phyloP scores from a whole-genome alignment of 2,113 vertebrate species.

The Trematomus loennbergii region DNA sequence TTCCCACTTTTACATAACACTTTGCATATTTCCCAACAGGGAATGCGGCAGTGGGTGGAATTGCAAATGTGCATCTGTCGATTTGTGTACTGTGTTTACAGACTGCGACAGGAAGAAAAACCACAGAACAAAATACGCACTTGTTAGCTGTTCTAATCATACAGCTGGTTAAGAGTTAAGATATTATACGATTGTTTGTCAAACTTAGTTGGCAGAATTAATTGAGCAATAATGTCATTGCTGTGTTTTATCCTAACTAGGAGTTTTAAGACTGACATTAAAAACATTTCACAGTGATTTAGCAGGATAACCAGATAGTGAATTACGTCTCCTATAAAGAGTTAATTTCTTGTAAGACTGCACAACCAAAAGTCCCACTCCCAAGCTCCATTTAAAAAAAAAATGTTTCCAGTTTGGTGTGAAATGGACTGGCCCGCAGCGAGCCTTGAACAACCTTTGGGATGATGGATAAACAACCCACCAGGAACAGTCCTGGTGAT shows the following conservation, averaged over 20 bases:
- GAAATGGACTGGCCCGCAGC: not conserved
- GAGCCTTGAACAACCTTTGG: not conserved
- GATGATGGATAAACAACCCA: not conserved
- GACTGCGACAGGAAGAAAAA: not conserved
- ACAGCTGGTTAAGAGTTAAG: not conserved
- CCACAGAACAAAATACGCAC: not conserved
- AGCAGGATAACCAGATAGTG: not conserved
- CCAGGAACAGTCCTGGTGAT: not conserved
- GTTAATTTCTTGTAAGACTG: not conserved
- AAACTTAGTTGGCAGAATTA: not conserved
- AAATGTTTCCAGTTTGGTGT: not conserved
- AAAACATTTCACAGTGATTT: not conserved
- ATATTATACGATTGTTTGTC: not conserved
- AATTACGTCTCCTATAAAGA: too few species aligned
- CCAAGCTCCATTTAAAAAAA: not conserved
- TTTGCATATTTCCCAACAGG: conserved; percentile 69
- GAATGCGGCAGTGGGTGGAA: conserved; percentile 44
- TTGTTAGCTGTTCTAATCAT: not conserved
- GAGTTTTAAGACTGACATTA: not conserved
- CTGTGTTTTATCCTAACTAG: not conserved
- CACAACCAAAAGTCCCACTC: not conserved
- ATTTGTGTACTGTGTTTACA: conserved; percentile 46
- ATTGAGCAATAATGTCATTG: not conserved
- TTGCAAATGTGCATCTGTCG: conserved; percentile 56
- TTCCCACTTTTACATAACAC: conserved; percentile 61